phyloP scores from a whole-genome alignment of 1,140 invertebrate genomes.

The Macrobrachium rosenbergii region DNA sequence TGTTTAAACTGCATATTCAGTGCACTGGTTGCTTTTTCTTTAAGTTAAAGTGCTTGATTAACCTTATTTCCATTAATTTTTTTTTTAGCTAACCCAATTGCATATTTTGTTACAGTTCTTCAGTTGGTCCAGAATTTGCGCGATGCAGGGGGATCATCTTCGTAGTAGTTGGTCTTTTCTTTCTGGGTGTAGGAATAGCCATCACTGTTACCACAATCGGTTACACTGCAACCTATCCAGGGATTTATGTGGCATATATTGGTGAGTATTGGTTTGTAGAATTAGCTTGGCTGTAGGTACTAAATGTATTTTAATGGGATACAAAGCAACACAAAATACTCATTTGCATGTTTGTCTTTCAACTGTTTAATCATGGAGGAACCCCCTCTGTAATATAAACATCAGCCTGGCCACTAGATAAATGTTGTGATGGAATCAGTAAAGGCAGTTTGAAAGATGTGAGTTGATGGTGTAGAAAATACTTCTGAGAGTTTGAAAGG shows the following conservation, averaged over 20 bases:
- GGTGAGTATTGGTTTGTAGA: constrained; percentile 72
- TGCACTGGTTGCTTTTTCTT: too few relatives aligned
- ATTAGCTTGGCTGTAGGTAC: background rate
- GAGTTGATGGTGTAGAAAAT: too few relatives aligned
- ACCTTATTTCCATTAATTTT: too few relatives aligned
- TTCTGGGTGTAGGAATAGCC: constrained; percentile 81
- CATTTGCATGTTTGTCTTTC: background rate
- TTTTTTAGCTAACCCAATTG: too few relatives aligned
- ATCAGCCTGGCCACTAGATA: too few relatives aligned
- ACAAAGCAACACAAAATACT: too few relatives aligned
- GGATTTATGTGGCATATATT: constrained; percentile 87
- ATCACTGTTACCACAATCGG: constrained; percentile 80
- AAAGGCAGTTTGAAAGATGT: background rate
- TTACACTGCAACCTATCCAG: constrained; percentile 73
- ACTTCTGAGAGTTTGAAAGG: background rate
- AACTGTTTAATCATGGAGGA: background rate
- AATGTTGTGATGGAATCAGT: background rate
- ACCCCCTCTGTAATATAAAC: too few relatives aligned
- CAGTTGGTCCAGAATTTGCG: constrained; percentile 88
- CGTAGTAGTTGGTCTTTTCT: constrained; percentile 81
- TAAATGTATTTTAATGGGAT: background rate
- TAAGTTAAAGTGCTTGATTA: background rate
- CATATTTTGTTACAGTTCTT: constrained; percentile 75
- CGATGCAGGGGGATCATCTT: constrained; percentile 84
- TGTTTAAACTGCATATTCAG: background rate